These are phyloP conservation scores for Tiliacea citrago DNA, from an alignment of 2,888 invertebrate genomes.

Conservation along the genomic window DNA sequence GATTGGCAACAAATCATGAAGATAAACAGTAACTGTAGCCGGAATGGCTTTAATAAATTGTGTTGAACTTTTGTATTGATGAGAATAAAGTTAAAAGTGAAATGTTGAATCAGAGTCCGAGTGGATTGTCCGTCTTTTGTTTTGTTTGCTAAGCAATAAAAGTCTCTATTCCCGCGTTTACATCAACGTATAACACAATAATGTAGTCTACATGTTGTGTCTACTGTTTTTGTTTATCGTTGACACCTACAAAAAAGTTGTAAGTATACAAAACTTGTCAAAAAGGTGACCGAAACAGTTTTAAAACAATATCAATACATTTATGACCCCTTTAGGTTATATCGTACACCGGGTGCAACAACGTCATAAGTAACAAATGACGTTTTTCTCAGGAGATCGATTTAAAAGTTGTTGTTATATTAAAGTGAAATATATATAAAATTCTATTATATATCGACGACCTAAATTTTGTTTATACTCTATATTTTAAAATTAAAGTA, in stretches of 20 bases:
- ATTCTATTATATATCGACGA: too few species aligned
- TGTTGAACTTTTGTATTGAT: constrained; percentile 61
- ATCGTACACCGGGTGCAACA: too few species aligned
- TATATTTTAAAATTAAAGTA: too few species aligned
- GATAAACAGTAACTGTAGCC: constrained; percentile 57
- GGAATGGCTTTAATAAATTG: constrained; percentile 59
- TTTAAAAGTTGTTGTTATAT: too few species aligned
- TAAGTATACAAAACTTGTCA: not conserved
- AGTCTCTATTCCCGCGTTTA: too few species aligned
- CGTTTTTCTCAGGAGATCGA: too few species aligned
- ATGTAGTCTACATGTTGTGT: not conserved
- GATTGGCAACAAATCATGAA: constrained; percentile 65
- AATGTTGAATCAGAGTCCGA: constrained; percentile 28
- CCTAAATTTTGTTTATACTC: too few species aligned
- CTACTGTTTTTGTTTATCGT: not conserved
- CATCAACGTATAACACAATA: not conserved
- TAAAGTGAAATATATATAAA: too few species aligned
- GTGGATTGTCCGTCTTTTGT: constrained; percentile 20
- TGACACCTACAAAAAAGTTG: not conserved
- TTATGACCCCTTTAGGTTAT: too few species aligned
- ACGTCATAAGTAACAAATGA: too few species aligned
- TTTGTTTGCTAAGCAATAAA: not conserved
- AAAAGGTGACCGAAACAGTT: not conserved
- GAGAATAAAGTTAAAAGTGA: constrained; percentile 37
- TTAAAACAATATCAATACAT: not conserved